These are phyloP conservation scores for Carollia perspicillata DNA, from an alignment of 2,113 vertebrate genomes.

Conservation along the genomic window DNA sequence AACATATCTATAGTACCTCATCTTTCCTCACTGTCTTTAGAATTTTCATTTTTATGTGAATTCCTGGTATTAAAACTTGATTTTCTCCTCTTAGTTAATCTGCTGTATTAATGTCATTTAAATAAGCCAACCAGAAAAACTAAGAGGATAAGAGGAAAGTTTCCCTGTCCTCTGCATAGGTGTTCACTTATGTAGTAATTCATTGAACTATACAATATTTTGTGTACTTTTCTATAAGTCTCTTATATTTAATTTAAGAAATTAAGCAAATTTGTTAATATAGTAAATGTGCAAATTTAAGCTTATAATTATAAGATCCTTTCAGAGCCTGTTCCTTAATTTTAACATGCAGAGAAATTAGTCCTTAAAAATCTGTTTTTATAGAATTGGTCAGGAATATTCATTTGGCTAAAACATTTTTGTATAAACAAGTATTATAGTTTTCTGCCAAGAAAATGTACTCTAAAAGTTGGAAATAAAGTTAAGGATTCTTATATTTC, in stretches of 20 bases:
- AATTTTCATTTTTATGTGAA: not conserved
- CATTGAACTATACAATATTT: not conserved
- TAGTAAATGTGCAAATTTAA: not conserved
- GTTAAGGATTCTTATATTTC: slow-evolving; percentile 45
- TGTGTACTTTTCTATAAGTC: not conserved
- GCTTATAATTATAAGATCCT: not conserved
- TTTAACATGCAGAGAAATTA: slow-evolving; percentile 23
- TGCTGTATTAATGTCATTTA: not conserved
- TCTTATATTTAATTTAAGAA: not conserved
- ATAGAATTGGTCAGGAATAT: slow-evolving; percentile 38
- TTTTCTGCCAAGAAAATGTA: slow-evolving; percentile 60
- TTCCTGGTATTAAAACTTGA: not conserved
- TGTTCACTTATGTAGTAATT: not conserved
- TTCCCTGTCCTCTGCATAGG: not conserved
- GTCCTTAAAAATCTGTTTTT: not conserved
- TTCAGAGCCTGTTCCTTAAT: not conserved
- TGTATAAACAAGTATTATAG: slow-evolving; percentile 24
- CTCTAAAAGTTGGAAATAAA: slow-evolving; percentile 58
- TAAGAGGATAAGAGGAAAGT: not conserved
- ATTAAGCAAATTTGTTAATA: not conserved
- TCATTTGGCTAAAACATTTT: slow-evolving; percentile 56
- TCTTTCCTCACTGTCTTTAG: not conserved
- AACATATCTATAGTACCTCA: not conserved
- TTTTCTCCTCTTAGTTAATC: not conserved
- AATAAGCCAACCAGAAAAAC: not conserved